phyloP scores from a whole-genome alignment of 2,797 vertebrate species.

The Euphonia xanthogaster region DNA sequence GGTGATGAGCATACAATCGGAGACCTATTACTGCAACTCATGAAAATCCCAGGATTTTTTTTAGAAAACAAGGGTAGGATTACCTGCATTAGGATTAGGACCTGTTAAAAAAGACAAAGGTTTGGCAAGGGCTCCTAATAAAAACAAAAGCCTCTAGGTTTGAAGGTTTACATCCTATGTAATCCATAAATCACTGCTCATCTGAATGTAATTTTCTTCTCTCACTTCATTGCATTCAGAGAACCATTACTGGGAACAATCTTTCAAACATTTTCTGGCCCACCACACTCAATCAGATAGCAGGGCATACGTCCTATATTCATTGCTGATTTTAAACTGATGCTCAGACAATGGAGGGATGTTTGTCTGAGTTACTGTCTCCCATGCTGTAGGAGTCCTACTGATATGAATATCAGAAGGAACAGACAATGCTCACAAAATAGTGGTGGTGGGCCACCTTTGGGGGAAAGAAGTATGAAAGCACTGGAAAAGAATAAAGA shows the following conservation, averaged over 20 bases:
- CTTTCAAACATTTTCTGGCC: not conserved
- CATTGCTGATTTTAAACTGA: not conserved
- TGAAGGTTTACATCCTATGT: not conserved
- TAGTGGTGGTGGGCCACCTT: not conserved
- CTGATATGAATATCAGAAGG: not conserved
- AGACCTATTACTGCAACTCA: not conserved
- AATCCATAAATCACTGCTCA: not conserved
- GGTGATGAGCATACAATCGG: not conserved
- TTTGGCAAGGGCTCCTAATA: not conserved
- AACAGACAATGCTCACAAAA: not conserved
- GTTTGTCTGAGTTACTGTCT: not conserved
- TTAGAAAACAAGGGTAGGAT: not conserved
- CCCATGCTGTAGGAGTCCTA: not conserved
- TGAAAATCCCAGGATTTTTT: accelerated
- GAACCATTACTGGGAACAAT: not conserved
- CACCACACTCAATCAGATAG: not conserved
- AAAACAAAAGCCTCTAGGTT: not conserved
- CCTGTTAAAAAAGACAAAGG: not conserved
- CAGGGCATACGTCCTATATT: not conserved
- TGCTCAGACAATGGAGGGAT: not conserved
- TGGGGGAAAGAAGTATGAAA: not conserved
- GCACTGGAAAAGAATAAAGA: not conserved
- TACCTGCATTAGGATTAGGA: not conserved
- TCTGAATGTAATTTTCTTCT: not conserved
- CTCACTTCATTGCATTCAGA: not conserved